These are phyloP conservation scores for Encarsia formosa DNA, from an alignment of 2,888 invertebrate species.

Conservation along the genomic window DNA sequence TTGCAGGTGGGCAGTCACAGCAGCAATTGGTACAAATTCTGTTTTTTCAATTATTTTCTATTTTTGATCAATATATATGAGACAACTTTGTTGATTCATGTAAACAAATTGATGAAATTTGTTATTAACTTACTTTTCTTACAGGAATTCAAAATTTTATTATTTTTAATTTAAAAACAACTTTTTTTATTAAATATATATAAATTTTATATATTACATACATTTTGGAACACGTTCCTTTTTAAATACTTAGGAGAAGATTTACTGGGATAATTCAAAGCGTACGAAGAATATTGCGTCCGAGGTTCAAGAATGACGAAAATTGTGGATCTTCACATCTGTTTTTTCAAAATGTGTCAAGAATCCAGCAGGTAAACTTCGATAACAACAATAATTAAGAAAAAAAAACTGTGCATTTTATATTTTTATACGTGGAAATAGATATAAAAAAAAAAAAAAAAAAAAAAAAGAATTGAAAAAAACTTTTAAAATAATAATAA, in stretches of 20 bases:
- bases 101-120: conserved; percentile 26
- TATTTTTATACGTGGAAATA: too few relatives aligned
- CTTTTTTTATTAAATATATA: neutral
- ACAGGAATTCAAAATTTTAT: conserved; percentile 30
- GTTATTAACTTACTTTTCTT: conserved; percentile 40
- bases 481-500: conserved; percentile 20
- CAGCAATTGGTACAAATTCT: conserved; percentile 33
- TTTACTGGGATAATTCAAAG: conserved; percentile 11
- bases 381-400: conserved; percentile 38
- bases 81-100: conserved; percentile 16
- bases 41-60: conserved; percentile 25
- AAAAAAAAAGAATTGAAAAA: conserved; percentile 23
- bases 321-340: conserved; percentile 14
- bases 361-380: conserved; percentile 44
- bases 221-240: conserved; percentile 2
- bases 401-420: conserved; percentile 24
- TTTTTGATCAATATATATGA: conserved; percentile 21
- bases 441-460: too few relatives aligned
- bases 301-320: conserved; percentile 17
- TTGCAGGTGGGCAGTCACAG: conserved; percentile 43
- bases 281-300: conserved; percentile 9
- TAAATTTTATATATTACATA: neutral
- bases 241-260: conserved; percentile 14
- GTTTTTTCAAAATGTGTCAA: conserved; percentile 35
- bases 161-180: conserved; percentile 2